Base-by-base conservation (phyloP, 2,797 vertebrate species). In the Rhabdomys pumilio region DNA sequence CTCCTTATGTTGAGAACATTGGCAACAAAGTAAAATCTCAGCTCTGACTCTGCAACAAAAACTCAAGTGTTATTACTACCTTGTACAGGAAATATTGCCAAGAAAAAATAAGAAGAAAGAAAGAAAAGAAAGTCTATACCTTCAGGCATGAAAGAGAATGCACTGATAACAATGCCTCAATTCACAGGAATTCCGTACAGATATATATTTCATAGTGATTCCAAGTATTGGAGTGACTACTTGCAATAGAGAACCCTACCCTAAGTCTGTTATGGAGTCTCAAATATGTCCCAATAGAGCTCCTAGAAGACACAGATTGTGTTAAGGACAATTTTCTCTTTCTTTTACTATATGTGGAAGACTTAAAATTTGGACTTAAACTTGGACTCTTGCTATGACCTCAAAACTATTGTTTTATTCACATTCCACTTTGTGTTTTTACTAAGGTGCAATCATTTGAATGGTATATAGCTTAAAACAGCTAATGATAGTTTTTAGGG, bases 391-490 rank as follows among this genome's bases (percentile, higher is more conserved):
- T 79, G 59, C 41, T 53, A 13, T 65, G 20, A n/a, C 86, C 11
- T 90, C 61, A 94, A 79, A 81, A 67, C 6, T 44, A 73, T 88
- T 94, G 81, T 89, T 57, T 69, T 65, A 92, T 0, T 55, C 53
- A 47, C 11, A 67, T 72, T 84, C 38, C 88, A 83, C 7, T 72
- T 82, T 91, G 3, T 5, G 34, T 91, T 95, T 73, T 91, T 12
- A 76, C 38, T 93, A 44, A 91, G 67, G 57, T 93, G 34, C 12
- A 50, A 19, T 72, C 17, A 94, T 77, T 76, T 89, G 50, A 94
- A 83, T 76, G 55, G 4, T 53, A 19, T 87, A 90, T 93, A 93
- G 15, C 87, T 91, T 94, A 63, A 96, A 94, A 94, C 4, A 90
- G 50, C n/a, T 94, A 94, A 41, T 69, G 59, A 80, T 89, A 38